Percentiles rank a stretch among this genome's conserved stretches.
These are phyloP conservation scores for Gymnocheta viridis DNA, from an alignment of 2,888 invertebrate species.

Conservation along the genomic window DNA sequence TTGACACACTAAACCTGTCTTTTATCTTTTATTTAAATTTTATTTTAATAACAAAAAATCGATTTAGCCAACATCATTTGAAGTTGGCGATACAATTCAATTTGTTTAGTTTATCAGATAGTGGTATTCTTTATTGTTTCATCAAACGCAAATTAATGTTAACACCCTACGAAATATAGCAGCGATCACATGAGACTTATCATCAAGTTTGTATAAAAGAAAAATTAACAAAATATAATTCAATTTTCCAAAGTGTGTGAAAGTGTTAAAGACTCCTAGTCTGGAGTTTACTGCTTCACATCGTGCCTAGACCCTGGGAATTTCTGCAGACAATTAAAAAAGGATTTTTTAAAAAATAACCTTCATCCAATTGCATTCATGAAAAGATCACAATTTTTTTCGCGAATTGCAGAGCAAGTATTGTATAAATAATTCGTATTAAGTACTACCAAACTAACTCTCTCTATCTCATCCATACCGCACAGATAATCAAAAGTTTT, in stretches of 20 bases:
- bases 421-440: background rate
- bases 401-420: background rate
- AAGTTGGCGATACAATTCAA: background rate
- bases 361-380: background rate
- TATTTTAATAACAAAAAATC: background rate
- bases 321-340: no score
- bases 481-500: slow-evolving; percentile 16
- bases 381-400: background rate
- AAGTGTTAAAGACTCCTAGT: no score
- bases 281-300: no score
- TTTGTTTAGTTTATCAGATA: background rate
- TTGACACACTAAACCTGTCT: no score
- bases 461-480: background rate
- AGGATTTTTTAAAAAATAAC: no score
- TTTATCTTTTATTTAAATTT: no score
- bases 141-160: slow-evolving; percentile 3
- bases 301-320: no score
- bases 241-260: no score
- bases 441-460: background rate
- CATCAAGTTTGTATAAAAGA: background rate
- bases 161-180: background rate
- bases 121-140: background rate
- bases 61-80: background rate
- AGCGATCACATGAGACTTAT: background rate
- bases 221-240: background rate